Evolutionary conservation across 2,888 invertebrate genomes (phyloP).

Genomic region (Rutpela maculata): DNA sequence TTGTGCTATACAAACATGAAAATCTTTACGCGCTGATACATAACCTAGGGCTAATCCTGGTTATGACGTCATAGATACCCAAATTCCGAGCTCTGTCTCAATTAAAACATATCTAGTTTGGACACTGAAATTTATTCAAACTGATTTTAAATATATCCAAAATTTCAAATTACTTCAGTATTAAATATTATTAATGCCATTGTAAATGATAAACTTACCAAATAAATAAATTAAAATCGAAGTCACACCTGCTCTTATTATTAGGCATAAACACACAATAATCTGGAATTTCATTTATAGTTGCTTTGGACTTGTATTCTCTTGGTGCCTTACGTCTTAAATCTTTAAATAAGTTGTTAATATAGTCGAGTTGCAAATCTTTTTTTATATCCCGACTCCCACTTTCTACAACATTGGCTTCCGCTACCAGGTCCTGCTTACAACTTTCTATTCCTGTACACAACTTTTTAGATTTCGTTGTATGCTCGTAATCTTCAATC

Average conservation of each 20-base stretch:
- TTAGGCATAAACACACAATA: constrained; percentile 63
- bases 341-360: constrained; percentile 57
- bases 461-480: not conserved
- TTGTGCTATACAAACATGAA: no score
- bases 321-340: constrained; percentile 60
- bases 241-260: constrained; percentile 52
- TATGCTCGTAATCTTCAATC: not conserved
- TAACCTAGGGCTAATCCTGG: no score
- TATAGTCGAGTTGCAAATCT: constrained; percentile 39
- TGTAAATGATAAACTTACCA: constrained; percentile 56
- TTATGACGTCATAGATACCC: no score
- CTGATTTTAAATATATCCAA: no score
- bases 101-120: no score
- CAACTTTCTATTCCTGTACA: not conserved
- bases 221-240: constrained; percentile 62
- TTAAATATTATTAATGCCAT: not conserved
- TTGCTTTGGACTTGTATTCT: constrained; percentile 23
- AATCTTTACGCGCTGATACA: no score
- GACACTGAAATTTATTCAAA: no score
- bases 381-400: constrained; percentile 22
- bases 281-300: constrained; percentile 49
- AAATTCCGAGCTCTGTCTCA: no score
- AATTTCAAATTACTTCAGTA: no score
- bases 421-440: not conserved
- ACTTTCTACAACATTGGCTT: constrained; percentile 20